Conservation (phyloP, 2,888 invertebrate species). For the Pteria penguin region DNA sequence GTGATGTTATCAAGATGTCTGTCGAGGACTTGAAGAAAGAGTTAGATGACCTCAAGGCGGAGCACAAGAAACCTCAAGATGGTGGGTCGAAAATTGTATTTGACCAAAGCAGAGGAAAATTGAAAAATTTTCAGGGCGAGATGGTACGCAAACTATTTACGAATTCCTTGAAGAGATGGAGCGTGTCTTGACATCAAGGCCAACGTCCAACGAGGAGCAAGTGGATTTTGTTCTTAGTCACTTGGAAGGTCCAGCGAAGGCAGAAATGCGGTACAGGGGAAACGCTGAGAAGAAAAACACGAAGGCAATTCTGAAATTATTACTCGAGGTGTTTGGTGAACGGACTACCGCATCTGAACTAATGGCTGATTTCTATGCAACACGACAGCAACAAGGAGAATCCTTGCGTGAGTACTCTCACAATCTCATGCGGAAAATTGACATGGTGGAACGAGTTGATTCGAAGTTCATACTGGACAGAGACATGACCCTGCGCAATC, state of each 20-base stretch:
- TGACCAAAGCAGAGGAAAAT: slow-evolving; percentile 18
- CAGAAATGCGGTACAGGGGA: slow-evolving; percentile 13
- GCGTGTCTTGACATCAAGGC: not conserved
- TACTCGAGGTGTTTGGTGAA: slow-evolving; percentile 14
- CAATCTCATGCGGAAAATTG: slow-evolving; percentile 15
- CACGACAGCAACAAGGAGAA: not conserved
- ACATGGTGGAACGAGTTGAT: not conserved
- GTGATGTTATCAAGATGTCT: not conserved
- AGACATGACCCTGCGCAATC: slow-evolving; percentile 4
- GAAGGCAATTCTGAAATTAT: not conserved
- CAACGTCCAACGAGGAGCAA: slow-evolving; percentile 13
- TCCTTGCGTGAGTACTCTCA: slow-evolving; percentile 11
- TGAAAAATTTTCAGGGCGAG: slow-evolving; percentile 15
- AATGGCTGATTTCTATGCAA: slow-evolving; percentile 15
- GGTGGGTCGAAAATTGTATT: slow-evolving; percentile 1
- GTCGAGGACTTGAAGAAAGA: not conserved
- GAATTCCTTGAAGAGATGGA: slow-evolving; percentile 29
- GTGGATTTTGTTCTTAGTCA: slow-evolving; percentile 23
- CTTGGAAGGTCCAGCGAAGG: slow-evolving; percentile 20
- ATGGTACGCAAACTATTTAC: slow-evolving; percentile 4
- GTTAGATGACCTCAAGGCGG: not conserved
- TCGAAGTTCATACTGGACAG: not conserved
- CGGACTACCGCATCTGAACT: slow-evolving; percentile 20
- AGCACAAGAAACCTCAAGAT: not conserved
- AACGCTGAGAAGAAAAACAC: slow-evolving; percentile 6